Evolutionary conservation across 35 echinoderm and acorn worm species (phyloP).

Genomic region (Apostichopus japonicus): DNA sequence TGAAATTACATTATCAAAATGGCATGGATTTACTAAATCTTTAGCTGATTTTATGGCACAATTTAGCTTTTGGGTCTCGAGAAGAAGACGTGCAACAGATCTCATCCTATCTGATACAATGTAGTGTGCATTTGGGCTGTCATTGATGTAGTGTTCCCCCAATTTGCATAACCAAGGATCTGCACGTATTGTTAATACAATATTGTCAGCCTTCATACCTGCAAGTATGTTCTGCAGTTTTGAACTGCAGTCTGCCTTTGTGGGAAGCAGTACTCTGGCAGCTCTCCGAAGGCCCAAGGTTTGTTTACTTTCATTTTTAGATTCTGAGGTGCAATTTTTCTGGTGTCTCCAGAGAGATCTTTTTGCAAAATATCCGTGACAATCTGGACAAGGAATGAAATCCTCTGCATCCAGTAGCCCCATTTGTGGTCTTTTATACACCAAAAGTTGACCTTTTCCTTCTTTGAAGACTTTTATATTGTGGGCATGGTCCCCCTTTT

Average conservation of each 20-base stretch:
- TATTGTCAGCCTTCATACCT: slow-evolving; percentile 8
- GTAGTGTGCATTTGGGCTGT: background rate
- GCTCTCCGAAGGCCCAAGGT: background rate
- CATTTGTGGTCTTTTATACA: slow-evolving; percentile 17
- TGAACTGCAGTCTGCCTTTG: background rate
- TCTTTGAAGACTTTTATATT: background rate
- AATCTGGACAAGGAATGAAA: slow-evolving; percentile 19
- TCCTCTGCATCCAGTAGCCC: background rate
- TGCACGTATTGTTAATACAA: slow-evolving; percentile 19
- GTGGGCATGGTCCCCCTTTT: background rate
- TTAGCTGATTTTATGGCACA: slow-evolving; percentile 1
- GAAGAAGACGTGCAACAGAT: background rate
- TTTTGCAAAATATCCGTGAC: background rate
- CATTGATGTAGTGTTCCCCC: background rate
- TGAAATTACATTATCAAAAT: slow-evolving; percentile 15
- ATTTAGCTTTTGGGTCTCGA: slow-evolving; percentile 11
- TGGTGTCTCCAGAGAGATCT: background rate
- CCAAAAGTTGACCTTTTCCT: background rate
- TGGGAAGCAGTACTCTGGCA: background rate
- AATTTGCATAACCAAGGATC: background rate
- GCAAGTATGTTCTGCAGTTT: slow-evolving; percentile 5
- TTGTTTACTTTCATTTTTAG: background rate
- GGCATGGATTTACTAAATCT: slow-evolving; percentile 11
- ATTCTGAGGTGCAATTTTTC: background rate
- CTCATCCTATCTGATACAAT: slow-evolving; percentile 22